Percentiles rank a stretch among this genome's conserved stretches.
phyloP scores from a whole-genome alignment of 1,140 invertebrate genomes.

The Procambarus clarkii region DNA sequence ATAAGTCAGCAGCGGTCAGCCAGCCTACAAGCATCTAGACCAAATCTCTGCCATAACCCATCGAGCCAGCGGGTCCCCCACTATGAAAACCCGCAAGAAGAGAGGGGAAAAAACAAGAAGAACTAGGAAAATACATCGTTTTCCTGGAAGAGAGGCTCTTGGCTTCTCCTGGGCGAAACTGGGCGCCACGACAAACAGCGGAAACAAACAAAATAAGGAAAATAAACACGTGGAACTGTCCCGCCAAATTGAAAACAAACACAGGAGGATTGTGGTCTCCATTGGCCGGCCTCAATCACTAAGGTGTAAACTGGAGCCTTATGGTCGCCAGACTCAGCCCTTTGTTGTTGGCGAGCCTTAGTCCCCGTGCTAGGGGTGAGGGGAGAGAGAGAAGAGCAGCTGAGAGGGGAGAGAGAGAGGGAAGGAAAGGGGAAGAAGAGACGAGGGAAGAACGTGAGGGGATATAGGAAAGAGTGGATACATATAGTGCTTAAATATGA shows the following conservation, averaged over 20 bases:
- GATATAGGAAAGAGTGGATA: not conserved
- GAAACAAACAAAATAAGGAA: constrained; percentile 64
- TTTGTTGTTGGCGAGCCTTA: constrained; percentile 50
- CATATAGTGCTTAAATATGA: no score
- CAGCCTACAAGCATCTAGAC: no score
- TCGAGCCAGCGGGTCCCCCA: no score
- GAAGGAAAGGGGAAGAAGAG: not conserved
- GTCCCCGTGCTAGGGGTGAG: not conserved
- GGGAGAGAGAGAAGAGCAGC: no score
- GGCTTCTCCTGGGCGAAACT: constrained; percentile 19
- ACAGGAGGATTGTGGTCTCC: constrained; percentile 43
- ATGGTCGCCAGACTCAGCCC: constrained; percentile 40
- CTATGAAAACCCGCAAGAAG: no score
- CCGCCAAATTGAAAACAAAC: constrained; percentile 60
- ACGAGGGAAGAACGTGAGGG: not conserved
- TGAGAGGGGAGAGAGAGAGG: not conserved
- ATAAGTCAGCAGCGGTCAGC: no score
- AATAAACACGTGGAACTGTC: constrained; percentile 51
- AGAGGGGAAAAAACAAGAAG: no score
- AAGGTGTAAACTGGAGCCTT: constrained; percentile 55
- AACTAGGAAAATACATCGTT: no score
- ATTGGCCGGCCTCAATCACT: constrained; percentile 54
- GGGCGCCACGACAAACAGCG: constrained; percentile 50
- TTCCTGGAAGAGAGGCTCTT: not conserved
- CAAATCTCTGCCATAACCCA: no score